phyloP scores from a whole-genome alignment of 2,888 invertebrate genomes.

The Chymomyza amoena region DNA sequence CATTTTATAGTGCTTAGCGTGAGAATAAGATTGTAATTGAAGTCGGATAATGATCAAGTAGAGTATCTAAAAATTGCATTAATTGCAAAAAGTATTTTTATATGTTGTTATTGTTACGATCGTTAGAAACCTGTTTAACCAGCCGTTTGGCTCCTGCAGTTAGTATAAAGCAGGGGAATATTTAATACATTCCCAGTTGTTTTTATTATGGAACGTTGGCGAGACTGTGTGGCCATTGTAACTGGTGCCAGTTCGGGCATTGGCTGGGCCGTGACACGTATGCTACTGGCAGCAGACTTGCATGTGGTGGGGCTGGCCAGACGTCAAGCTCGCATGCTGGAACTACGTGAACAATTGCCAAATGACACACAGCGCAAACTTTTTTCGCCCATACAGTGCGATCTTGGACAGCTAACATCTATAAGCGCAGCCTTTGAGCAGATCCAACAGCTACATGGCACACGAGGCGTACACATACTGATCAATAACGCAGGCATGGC shows the following conservation, averaged over 20 bases:
- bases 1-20: too few species aligned
- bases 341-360: constrained; percentile 43
- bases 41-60: too few species aligned
- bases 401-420: constrained; percentile 80
- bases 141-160: neutral
- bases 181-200: neutral
- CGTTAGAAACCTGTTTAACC: neutral
- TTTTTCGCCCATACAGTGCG: constrained; percentile 79
- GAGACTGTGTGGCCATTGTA: constrained; percentile 80
- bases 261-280: constrained; percentile 79
- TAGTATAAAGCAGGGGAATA: neutral
- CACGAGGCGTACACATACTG: constrained; percentile 79
- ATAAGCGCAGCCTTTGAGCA: constrained; percentile 80
- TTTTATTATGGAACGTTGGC: constrained; percentile 70
- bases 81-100: neutral
- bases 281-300: constrained; percentile 79
- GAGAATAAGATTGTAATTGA: too few species aligned
- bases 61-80: too few species aligned
- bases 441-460: constrained; percentile 79
- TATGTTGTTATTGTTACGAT: neutral
- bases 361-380: constrained; percentile 55
- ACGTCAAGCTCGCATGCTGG: constrained; percentile 77
- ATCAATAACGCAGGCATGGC: constrained; percentile 81
- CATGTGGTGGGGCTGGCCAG: constrained; percentile 81
- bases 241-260: constrained; percentile 83